Conservation (phyloP, 2,113 vertebrate genomes). For the Sarotherodon lohbergeri region DNA sequence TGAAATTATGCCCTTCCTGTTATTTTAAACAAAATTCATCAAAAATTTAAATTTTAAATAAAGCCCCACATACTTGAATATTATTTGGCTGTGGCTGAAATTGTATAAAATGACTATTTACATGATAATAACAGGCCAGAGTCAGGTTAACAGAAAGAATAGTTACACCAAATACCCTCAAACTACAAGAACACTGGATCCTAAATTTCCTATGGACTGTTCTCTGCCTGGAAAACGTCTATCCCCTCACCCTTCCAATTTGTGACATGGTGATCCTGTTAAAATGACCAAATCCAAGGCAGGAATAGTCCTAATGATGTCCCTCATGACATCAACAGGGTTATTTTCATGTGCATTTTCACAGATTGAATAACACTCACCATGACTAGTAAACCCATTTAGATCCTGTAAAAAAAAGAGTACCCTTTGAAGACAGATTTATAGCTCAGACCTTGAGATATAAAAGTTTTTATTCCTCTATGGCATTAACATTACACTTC, state of each 20-base stretch:
- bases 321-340: neutral
- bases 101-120: neutral
- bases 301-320: neutral
- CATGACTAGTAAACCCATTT: neutral
- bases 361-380: neutral
- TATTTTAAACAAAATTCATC: neutral
- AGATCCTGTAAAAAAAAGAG: neutral
- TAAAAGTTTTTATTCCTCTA: neutral
- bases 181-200: neutral
- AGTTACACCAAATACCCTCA: neutral
- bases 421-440: neutral
- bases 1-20: neutral
- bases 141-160: neutral
- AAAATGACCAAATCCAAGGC: neutral
- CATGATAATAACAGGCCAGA: neutral
- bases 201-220: neutral
- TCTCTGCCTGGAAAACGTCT: neutral
- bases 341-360: neutral
- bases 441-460: neutral
- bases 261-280: neutral
- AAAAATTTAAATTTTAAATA: rapidly evolving
- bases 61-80: neutral
- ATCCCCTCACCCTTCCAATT: neutral
- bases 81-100: neutral
- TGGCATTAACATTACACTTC: neutral